Percentiles rank a stretch among this genome's conserved stretches.
Conservation (phyloP, 1,140 invertebrate species). For the Brachionus asplanchnoidis region DNA sequence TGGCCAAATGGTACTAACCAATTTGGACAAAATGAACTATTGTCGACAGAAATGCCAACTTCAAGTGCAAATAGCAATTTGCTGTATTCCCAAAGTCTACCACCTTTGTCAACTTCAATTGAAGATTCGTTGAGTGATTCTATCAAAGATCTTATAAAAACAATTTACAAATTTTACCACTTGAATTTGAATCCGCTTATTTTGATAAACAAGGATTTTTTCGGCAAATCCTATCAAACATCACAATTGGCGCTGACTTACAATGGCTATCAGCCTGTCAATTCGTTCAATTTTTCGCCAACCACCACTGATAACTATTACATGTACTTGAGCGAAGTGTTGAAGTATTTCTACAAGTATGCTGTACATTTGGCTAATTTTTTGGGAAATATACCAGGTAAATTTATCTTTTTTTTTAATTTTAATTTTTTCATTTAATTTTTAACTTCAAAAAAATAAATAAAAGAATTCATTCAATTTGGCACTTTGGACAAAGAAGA, state of each 20-base stretch:
- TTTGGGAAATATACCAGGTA: neutral
- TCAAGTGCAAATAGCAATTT: neutral
- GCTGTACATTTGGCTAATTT: neutral
- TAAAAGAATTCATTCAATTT: neutral
- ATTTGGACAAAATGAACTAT: neutral
- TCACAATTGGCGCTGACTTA: neutral
- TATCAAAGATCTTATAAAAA: constrained; percentile 22
- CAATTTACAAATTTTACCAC: constrained; percentile 14
- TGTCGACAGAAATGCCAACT: neutral
- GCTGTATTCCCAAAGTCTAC: neutral
- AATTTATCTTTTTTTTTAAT: neutral
- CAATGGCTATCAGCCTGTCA: neutral
- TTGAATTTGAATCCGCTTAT: constrained; percentile 5
- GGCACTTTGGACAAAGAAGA: constrained; percentile 18
- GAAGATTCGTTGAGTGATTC: constrained; percentile 8
- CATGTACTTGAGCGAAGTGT: neutral
- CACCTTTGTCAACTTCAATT: neutral
- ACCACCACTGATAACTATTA: neutral
- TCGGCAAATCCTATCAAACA: neutral
- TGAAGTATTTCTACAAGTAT: constrained; percentile 2
- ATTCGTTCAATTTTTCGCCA: neutral
- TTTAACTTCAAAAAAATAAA: neutral
- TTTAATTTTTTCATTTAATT: neutral
- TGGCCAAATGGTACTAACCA: neutral
- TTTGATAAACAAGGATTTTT: neutral